Conservation (phyloP, 2,797 vertebrate species). For the Sparidentex hasta region DNA sequence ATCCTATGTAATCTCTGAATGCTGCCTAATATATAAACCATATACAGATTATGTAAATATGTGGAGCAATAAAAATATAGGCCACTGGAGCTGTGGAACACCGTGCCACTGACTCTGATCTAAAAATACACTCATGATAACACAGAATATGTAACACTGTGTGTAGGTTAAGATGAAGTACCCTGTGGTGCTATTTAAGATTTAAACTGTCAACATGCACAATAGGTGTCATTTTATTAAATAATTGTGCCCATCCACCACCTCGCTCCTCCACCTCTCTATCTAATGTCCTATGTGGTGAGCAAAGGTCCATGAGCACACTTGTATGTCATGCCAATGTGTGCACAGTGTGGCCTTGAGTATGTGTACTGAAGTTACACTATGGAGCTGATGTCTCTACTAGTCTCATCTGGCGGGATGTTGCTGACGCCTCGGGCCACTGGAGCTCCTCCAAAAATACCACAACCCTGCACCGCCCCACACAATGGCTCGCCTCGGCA, state of each 20-base stretch:
- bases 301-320: constrained; percentile 8
- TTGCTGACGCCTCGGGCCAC: constrained; percentile 64
- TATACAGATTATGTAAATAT: constrained; percentile 72
- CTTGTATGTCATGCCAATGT: constrained; percentile 20
- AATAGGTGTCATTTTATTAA: constrained; percentile 15
- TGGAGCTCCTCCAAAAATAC: constrained; percentile 77
- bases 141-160: constrained; percentile 15
- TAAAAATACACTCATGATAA: constrained; percentile 57
- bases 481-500: constrained; percentile 50
- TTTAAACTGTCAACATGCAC: constrained; percentile 1
- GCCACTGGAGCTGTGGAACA: constrained; percentile 70
- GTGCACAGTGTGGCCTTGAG: constrained; percentile 39
- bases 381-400: constrained; percentile 56
- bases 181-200: neutral
- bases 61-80: constrained; percentile 72
- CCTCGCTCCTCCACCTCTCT: constrained; percentile 6
- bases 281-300: constrained; percentile 8
- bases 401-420: constrained; percentile 76
- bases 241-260: neutral
- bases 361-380: constrained; percentile 44
- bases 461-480: constrained; percentile 53
- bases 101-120: constrained; percentile 54
- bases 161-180: constrained; percentile 20
- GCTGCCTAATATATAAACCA: constrained; percentile 29
- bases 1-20: constrained; percentile 55